Evolutionary conservation across 2,797 vertebrate species (phyloP), one percentile per base, ranked within the genome.

Genomic region (Cynodonichthys magdalenae): DNA sequence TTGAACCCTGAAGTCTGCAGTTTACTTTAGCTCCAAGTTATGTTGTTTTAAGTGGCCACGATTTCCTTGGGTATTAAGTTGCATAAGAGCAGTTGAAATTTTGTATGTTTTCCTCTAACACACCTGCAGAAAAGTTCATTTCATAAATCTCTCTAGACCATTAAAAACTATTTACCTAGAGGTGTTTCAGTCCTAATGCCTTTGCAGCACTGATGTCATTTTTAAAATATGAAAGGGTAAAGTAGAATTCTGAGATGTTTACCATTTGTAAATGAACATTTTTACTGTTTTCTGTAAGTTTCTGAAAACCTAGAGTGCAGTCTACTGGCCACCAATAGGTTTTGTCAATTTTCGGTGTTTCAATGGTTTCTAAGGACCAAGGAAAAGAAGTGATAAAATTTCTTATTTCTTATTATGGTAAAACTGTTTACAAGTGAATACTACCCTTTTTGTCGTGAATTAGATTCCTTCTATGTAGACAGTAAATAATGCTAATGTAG

Each of bases 61-160:
- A 68, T 79, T 84, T 85, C 77, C 65, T 75, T 34, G 27, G 63
- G 53, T 78, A 67, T 80, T 59, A 67, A 24, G 59, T 31, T 27
- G 48, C 46, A 62, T 66, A 27, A 60, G 58, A 60, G 59, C 28
- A 34, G 47, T 55, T 72, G 69, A 39, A 1, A 39, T 39, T 39
- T 12, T 39, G 11, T 39, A 39, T 1, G 4, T 39, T 11, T 39
- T 39, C 11, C 36, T 39, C 36, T 12, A 39, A 29, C 49, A 50
- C 5, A 24, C 28, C 29, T 53, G 50, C 55, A 66, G 46, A 49
- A 48, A 49, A 29, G 50, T 34, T 49, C 19, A 36, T 39, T 59
- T 31, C 27, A 44, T 15, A 31, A 51, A 31, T 54, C 48, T 29
- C 24, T 24, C 44, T 5, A 36, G 55, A 49, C 39, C 54, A 10